Evolutionary conservation across 2,888 invertebrate species (phyloP).

Genomic region (Nipponacmea schrenckii): DNA sequence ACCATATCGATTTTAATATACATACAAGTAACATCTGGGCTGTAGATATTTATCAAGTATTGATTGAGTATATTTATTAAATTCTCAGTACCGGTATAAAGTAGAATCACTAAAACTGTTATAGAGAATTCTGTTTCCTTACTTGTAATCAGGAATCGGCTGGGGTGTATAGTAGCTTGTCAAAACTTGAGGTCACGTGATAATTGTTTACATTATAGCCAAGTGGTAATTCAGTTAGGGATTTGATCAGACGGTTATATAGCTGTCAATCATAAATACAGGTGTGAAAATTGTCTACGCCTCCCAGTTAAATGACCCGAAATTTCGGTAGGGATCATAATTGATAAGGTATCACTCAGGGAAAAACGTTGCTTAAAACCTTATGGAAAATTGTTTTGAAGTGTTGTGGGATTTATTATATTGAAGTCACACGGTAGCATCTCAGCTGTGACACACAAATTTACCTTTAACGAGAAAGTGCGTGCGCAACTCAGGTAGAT

Average conservation of each 20-base stretch:
- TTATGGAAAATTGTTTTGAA: neutral
- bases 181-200: neutral
- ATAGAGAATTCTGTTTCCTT: too few species aligned
- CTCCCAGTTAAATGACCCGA: neutral
- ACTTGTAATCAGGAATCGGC: too few species aligned
- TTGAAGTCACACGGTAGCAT: too few species aligned
- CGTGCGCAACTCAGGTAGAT: conserved; percentile 7
- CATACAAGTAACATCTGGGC: too few species aligned
- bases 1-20: too few species aligned
- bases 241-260: neutral
- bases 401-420: neutral
- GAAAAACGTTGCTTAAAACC: neutral
- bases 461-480: neutral
- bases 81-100: too few species aligned
- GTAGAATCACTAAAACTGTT: too few species aligned
- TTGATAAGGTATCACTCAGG: neutral
- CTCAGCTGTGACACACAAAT: conserved; percentile 1
- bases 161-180: too few species aligned
- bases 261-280: conserved; percentile 1
- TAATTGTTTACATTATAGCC: neutral
- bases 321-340: neutral
- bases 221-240: neutral
- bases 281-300: conserved; percentile 6
- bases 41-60: too few species aligned
- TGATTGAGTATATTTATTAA: too few species aligned